A percentile compares a stretch with the other conserved stretches of the same genome.
Conservation (phyloP, 2,888 invertebrate species). For the Aspidiotus destructor region DNA sequence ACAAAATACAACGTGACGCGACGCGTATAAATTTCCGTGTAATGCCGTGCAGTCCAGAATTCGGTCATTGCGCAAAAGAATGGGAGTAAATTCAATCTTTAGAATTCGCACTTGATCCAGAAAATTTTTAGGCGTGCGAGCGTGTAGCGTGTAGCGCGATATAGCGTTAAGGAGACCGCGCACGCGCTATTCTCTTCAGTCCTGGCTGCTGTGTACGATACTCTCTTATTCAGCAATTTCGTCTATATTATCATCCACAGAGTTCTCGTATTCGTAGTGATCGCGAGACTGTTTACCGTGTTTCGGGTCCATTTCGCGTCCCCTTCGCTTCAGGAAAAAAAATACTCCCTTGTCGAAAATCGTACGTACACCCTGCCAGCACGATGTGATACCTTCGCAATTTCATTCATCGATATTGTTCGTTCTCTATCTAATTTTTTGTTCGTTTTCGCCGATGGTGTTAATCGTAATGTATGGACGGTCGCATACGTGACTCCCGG, state of each 20-base stretch:
- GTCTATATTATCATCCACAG: conserved; percentile 23
- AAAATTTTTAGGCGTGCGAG: too few species aligned
- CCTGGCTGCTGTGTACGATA: not conserved
- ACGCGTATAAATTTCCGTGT: too few species aligned
- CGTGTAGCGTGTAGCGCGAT: too few species aligned
- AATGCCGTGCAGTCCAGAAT: not conserved
- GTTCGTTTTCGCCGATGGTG: not conserved
- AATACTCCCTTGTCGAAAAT: not conserved
- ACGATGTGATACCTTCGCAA: not conserved
- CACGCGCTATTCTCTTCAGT: not conserved
- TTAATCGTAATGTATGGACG: conserved; percentile 12
- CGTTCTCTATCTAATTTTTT: not conserved
- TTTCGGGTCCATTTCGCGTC: not conserved
- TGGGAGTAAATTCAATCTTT: not conserved
- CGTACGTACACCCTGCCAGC: not conserved
- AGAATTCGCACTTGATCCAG: too few species aligned
- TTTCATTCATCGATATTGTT: not conserved
- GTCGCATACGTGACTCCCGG: conserved; percentile 15
- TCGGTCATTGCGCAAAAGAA: conserved; percentile 4
- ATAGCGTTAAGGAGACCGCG: too few species aligned
- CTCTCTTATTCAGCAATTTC: conserved; percentile 18
- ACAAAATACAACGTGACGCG: too few species aligned
- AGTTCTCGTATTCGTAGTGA: conserved; percentile 25
- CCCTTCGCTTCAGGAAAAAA: not conserved
- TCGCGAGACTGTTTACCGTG: conserved; percentile 10